These are phyloP conservation scores for Dynastes grantii DNA, from an alignment of 2,888 invertebrate genomes.

Conservation along the genomic window DNA sequence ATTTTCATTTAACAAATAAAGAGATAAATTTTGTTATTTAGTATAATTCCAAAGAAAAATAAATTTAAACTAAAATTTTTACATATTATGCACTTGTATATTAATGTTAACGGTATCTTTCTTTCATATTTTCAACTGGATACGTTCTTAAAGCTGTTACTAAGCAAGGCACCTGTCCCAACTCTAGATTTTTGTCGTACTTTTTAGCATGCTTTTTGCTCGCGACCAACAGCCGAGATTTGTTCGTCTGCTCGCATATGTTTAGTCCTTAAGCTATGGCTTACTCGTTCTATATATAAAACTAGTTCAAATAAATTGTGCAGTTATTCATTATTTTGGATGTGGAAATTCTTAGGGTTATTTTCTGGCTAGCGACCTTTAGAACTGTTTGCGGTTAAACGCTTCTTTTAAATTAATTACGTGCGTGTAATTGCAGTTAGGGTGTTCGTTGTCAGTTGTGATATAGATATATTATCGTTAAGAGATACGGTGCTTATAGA, in stretches of 20 bases:
- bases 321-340: not conserved
- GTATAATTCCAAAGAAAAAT: too few species aligned
- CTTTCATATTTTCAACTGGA: too few species aligned
- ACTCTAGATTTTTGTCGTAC: not conserved
- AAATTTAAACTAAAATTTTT: too few species aligned
- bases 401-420: constrained; percentile 14
- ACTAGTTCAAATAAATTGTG: constrained; percentile 31
- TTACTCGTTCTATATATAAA: constrained; percentile 18
- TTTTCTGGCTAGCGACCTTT: constrained; percentile 13
- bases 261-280: constrained; percentile 12
- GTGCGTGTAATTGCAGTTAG: not conserved
- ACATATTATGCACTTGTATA: too few species aligned
- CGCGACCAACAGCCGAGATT: not conserved
- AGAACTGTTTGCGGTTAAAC: not conserved
- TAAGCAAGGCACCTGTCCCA: not conserved
- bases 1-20: too few species aligned
- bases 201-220: constrained; percentile 8
- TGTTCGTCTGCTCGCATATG: constrained; percentile 17
- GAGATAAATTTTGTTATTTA: too few species aligned
- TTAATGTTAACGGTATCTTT: too few species aligned
- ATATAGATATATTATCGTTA: not conserved
- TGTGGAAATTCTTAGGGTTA: constrained; percentile 5
- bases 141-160: not conserved
- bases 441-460: not conserved
- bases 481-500: too few species aligned